Evolutionary conservation across 2,888 invertebrate genomes (phyloP).

Genomic region (Steinernema scapterisci): DNA sequence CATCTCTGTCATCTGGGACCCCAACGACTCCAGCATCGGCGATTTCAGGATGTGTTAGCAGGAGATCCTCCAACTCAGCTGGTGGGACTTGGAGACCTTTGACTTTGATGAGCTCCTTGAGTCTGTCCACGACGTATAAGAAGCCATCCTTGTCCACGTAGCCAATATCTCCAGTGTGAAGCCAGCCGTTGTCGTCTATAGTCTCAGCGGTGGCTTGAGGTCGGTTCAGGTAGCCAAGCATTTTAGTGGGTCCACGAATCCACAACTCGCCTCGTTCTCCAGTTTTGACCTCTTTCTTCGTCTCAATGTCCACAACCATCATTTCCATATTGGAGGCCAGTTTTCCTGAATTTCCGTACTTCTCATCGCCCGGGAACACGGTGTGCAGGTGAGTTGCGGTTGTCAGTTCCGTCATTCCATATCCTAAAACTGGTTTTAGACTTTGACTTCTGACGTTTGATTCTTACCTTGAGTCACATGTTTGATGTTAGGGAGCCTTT

Average conservation of each 20-base stretch:
- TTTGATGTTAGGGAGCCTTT: slow-evolving; percentile 51
- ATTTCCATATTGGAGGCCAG: slow-evolving; percentile 42
- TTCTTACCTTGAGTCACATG: slow-evolving; percentile 40
- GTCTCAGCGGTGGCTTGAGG: slow-evolving; percentile 75
- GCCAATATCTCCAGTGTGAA: slow-evolving; percentile 71
- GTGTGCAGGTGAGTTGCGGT: slow-evolving; percentile 37
- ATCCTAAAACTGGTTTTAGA: slow-evolving; percentile 29
- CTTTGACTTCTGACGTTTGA: not conserved
- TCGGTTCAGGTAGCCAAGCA: slow-evolving; percentile 78
- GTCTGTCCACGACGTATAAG: slow-evolving; percentile 60
- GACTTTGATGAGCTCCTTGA: slow-evolving; percentile 61
- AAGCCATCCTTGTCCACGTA: slow-evolving; percentile 53
- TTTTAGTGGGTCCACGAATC: not conserved
- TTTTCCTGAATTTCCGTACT: slow-evolving; percentile 25
- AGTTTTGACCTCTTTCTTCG: slow-evolving; percentile 25
- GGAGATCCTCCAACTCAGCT: slow-evolving; percentile 82
- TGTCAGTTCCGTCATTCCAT: slow-evolving; percentile 35
- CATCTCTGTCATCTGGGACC: slow-evolving; percentile 73
- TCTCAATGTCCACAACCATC: slow-evolving; percentile 38
- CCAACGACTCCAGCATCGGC: slow-evolving; percentile 84
- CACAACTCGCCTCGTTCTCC: slow-evolving; percentile 44
- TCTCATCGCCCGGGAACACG: slow-evolving; percentile 31
- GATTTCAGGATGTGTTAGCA: slow-evolving; percentile 77
- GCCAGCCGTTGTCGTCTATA: slow-evolving; percentile 80
- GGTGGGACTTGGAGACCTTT: slow-evolving; percentile 76